phyloP scores from a whole-genome alignment of 2,113 vertebrate species.

The Phylloscopus trochiloides region DNA sequence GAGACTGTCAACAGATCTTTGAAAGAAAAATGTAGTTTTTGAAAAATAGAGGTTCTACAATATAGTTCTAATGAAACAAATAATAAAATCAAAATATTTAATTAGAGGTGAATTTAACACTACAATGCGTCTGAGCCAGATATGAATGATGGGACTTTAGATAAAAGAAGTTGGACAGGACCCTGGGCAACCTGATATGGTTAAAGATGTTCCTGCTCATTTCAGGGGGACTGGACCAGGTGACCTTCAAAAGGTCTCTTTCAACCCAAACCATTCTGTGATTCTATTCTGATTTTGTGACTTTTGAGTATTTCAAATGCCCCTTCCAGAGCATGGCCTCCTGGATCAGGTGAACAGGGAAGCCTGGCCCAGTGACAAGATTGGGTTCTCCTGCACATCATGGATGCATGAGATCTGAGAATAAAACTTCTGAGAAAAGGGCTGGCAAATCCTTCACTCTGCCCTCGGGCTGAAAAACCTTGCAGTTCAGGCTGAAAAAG shows the following conservation, averaged over 20 bases:
- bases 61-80: neutral
- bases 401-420: accelerated
- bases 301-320: neutral
- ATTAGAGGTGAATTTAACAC: neutral
- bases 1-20: neutral
- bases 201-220: neutral
- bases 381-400: neutral
- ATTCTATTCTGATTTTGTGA: neutral
- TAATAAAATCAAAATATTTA: neutral
- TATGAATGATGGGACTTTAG: neutral
- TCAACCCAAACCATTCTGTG: neutral
- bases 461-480: neutral
- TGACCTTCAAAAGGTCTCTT: neutral
- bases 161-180: neutral
- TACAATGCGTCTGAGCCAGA: neutral
- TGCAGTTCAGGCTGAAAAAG: neutral
- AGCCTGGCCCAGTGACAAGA: neutral
- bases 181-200: neutral
- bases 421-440: neutral
- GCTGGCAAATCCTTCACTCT: neutral
- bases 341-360: neutral
- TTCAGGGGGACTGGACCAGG: neutral
- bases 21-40: neutral
- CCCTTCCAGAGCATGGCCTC: neutral
- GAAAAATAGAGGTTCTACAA: neutral